Percentiles rank a stretch among this genome's conserved stretches.
phyloP scores from a whole-genome alignment of 2,797 vertebrate genomes.

The Erpetoichthys calabaricus region DNA sequence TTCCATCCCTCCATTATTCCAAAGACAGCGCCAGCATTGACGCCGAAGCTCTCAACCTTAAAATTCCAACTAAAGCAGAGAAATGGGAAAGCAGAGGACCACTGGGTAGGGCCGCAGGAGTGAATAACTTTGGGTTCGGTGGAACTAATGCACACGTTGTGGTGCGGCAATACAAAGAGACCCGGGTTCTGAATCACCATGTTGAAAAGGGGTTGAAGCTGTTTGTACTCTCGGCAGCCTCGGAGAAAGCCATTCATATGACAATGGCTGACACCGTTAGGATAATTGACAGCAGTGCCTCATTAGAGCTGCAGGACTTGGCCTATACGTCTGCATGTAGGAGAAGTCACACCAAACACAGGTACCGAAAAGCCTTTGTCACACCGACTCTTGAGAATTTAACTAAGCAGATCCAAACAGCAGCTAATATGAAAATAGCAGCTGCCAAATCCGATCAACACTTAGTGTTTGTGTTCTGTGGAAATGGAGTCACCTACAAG shows the following conservation, averaged over 20 bases:
- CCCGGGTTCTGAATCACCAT: conserved; percentile 13
- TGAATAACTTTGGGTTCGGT: conserved; percentile 81
- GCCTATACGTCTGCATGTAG: conserved; percentile 68
- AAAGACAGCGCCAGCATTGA: conserved; percentile 49
- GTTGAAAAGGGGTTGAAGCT: conserved; percentile 32
- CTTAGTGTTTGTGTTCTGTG: conserved; percentile 70
- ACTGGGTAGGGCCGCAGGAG: conserved; percentile 51
- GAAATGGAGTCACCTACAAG: conserved; percentile 54
- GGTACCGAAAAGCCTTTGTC: conserved; percentile 55
- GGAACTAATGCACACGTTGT: conserved; percentile 71
- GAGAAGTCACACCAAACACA: conserved; percentile 58
- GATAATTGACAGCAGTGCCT: conserved; percentile 32
- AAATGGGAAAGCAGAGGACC: conserved; percentile 49
- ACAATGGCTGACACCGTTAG: conserved; percentile 40
- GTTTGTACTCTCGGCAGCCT: conserved; percentile 59
- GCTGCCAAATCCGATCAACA: conserved; percentile 28
- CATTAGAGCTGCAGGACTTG: conserved; percentile 42
- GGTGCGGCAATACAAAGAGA: conserved; percentile 47
- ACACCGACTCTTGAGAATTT: conserved; percentile 49
- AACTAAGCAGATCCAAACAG: conserved; percentile 24
- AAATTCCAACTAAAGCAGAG: conserved; percentile 42
- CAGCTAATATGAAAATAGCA: conserved; percentile 17
- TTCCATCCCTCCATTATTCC: conserved; percentile 64
- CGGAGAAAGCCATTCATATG: conserved; percentile 45
- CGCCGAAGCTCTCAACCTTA: conserved; percentile 46